phyloP scores from a whole-genome alignment of 2,888 invertebrate species.

The Oligia strigilis region DNA sequence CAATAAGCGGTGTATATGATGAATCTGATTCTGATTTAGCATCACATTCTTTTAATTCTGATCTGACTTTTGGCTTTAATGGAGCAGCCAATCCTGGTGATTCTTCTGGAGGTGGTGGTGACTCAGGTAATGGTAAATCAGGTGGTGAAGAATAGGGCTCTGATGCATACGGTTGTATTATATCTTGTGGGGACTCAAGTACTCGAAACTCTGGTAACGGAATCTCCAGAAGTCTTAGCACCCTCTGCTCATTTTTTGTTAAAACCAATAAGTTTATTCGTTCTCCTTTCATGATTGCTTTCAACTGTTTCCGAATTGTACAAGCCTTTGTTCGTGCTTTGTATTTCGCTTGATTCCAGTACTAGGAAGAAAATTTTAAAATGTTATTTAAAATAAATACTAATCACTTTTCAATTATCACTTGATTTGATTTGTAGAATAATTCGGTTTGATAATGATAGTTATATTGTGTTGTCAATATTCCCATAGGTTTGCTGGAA shows the following conservation, averaged over 20 bases:
- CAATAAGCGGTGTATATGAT: slow-evolving; percentile 1
- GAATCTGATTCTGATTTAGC: slow-evolving; percentile 11
- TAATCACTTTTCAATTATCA: not conserved
- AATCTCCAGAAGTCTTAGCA: slow-evolving; percentile 12
- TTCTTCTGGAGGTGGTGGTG: not conserved
- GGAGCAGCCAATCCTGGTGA: not conserved
- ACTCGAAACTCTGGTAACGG: slow-evolving; percentile 20
- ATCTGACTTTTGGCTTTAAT: not conserved
- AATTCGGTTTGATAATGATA: not conserved
- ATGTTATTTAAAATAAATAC: not conserved
- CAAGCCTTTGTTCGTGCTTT: slow-evolving; percentile 6
- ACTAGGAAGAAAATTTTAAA: not conserved
- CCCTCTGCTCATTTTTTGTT: slow-evolving; percentile 15
- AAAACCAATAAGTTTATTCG: slow-evolving; percentile 14
- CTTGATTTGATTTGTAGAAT: slow-evolving; percentile 1
- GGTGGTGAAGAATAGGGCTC: not conserved
- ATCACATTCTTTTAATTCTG: slow-evolving; percentile 11
- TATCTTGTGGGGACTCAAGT: not conserved
- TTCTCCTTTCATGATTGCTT: slow-evolving; percentile 20
- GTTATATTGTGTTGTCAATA: not conserved
- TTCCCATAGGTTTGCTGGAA: not conserved
- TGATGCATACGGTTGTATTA: not conserved
- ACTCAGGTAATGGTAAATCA: not conserved
- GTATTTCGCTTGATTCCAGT: slow-evolving; percentile 24
- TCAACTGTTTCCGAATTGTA: slow-evolving; percentile 23